Evolutionary conservation across 2,797 vertebrate species (phyloP), one percentile per base, ranked within the genome.

Genomic region (Pagetopsis macropterus): DNA sequence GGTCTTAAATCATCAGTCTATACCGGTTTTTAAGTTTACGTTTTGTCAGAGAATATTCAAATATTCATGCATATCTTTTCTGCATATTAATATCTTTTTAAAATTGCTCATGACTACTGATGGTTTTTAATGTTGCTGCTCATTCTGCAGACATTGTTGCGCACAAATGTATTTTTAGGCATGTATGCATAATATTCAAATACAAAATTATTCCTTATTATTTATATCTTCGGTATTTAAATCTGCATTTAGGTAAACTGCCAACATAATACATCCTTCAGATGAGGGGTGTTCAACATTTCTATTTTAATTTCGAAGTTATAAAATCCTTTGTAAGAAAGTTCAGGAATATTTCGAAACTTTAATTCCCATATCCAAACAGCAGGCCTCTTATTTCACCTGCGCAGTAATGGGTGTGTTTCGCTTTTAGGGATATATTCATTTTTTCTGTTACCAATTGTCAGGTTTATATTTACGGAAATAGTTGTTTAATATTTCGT

Each of bases 121-220:
- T 50, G 16, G 1, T 65, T 60, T 76, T 59, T 1, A 62, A 6
- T 41, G 6, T 40, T 14, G 3, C 52, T 45, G 0, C 17, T 23
- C 6, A 6, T 23, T 3, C 14, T 37, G 11, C n/a, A 5, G 10
- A 49, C 5, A 0, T 15, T 2, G 0, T 59, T 49, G 4, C 1
- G 9, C 7, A 21, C 0, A 64, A 27, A 61, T 9, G 0, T 21
- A 1, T 48, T 4, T 44, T 50, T 51, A 43, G 23, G 12, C 1
- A 49, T 55, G 5, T 74, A 83, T 84, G 78, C 78, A 83, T 76
- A 70, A 59, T 63, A 89, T 86, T 84, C 21, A 75, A 78, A 85
- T 85, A 13, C 48, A 59, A 61, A 3, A 4, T 1, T 7, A 16
- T 33, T 3, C 9, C 4, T 8, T 27, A 16, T 19, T 14, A 13